Evolutionary conservation across 2,113 vertebrate genomes (phyloP).

Genomic region (Erinaceus europaeus): DNA sequence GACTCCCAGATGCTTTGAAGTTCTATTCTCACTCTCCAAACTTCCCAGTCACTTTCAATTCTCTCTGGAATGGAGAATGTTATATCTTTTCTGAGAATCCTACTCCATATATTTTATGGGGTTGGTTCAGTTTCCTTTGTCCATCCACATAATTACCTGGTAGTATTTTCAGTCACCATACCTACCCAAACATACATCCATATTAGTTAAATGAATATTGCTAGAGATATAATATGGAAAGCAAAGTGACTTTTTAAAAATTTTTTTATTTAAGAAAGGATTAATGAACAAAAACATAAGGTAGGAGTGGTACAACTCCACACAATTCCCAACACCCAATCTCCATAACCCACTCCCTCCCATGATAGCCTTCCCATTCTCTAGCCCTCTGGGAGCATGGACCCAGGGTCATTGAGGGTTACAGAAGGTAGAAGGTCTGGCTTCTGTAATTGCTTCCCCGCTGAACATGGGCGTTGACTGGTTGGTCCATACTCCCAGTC

Average conservation of each 20-base stretch:
- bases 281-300: too few relatives aligned
- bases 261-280: too few relatives aligned
- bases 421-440: too few relatives aligned
- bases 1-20: not conserved
- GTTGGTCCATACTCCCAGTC: too few relatives aligned
- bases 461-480: too few relatives aligned
- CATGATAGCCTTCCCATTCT: too few relatives aligned
- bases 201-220: not conserved
- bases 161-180: not conserved
- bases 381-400: too few relatives aligned
- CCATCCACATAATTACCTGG: not conserved
- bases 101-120: not conserved
- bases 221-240: not conserved
- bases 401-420: too few relatives aligned
- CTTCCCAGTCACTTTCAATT: constrained; percentile 20
- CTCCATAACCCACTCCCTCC: too few relatives aligned
- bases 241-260: not conserved
- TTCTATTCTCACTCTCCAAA: not conserved
- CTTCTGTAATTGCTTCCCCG: too few relatives aligned
- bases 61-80: constrained; percentile 1
- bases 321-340: too few relatives aligned
- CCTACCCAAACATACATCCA: not conserved
- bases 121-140: not conserved
- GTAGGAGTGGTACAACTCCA: too few relatives aligned
- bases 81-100: not conserved